Base-by-base conservation (phyloP, 2,888 invertebrate species). In the Tenthredo livida region DNA sequence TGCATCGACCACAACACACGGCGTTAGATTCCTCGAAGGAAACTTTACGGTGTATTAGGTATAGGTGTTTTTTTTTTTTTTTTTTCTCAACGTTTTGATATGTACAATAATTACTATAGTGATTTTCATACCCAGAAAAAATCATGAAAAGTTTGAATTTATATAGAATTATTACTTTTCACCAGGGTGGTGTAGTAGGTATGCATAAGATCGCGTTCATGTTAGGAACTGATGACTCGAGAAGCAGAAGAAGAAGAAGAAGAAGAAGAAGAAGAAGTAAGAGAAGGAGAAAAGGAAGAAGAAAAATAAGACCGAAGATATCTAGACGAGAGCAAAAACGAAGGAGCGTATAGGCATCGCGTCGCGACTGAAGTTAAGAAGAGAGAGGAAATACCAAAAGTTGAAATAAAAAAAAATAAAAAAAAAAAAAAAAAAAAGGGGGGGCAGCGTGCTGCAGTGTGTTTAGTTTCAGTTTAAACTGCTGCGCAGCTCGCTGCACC, bases 401-500 rank as follows among this genome's bases (percentile, higher is more conserved):
- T n/a, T n/a, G n/a, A 50, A 7, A 70, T 17, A 70, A 40, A n/a
- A 40, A 47, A 0, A 54, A 54, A 54, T 2, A 70, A 70, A 40
- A 40, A 37, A 72, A 15, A 0, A 54, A 54, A 1, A 4, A 54
- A 54, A n/a, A 70, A 70, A 40, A 40, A n/a, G 37, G 40, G 54
- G 21, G 21, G n/a, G 70, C 37, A 25, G 12, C 40, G 73, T 73
- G 73, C 43, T 67, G 67, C 67, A 67, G 40, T n/a, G 73, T 73
- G 73, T 73, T 73, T 73, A 40, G 73, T 73, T 73, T 73, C 73
- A 47, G 43, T 73, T 73, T 73, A 43, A 47, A 47, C 73, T 25
- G 40, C 43, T 43, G 15, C 67, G 67, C 15, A 67, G 54, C 54
- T n/a, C n/a, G 54, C n/a, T n/a, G n/a, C 54, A n/a, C 2, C 54